Percentiles rank a stretch among this genome's conserved stretches.
phyloP scores from a whole-genome alignment of 2,888 invertebrate species.

The Molanna angustata region DNA sequence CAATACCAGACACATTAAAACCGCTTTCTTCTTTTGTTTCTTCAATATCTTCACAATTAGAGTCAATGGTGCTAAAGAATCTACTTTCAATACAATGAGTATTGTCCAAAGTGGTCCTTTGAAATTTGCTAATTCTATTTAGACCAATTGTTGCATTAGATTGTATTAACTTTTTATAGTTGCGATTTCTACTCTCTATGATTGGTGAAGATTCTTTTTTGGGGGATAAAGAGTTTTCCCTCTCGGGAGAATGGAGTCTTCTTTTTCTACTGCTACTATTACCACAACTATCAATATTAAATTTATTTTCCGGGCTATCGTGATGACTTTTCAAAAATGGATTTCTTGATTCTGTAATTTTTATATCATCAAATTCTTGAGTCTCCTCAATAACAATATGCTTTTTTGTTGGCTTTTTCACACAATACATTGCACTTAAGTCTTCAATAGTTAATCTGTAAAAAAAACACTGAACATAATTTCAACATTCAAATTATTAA shows the following conservation, averaged over 20 bases:
- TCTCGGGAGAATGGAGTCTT: conserved; percentile 2
- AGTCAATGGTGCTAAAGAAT: conserved; percentile 46
- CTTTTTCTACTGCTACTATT: conserved; percentile 7
- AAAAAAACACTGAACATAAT: no score
- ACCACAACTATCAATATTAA: neutral
- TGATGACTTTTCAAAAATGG: conserved; percentile 5
- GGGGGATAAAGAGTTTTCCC: conserved; percentile 31
- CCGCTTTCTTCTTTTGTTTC: conserved; percentile 32
- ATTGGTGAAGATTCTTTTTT: conserved; percentile 45
- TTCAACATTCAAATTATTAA: no score
- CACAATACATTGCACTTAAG: conserved; percentile 48
- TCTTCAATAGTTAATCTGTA: conserved; percentile 49
- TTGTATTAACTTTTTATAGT: conserved; percentile 42
- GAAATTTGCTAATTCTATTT: conserved; percentile 53
- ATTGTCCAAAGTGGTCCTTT: conserved; percentile 45
- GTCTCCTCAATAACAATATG: conserved; percentile 23
- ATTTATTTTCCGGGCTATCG: neutral
- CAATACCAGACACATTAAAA: conserved; percentile 25
- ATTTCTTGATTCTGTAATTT: conserved; percentile 30
- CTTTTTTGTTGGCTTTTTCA: conserved; percentile 39
- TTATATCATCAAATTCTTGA: conserved; percentile 35
- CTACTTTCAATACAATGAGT: conserved; percentile 57
- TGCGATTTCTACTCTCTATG: conserved; percentile 46
- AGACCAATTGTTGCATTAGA: conserved; percentile 42
- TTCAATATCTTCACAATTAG: conserved; percentile 36